Conservation (phyloP, 2,797 vertebrate genomes). For the Coreius guichenoti region DNA sequence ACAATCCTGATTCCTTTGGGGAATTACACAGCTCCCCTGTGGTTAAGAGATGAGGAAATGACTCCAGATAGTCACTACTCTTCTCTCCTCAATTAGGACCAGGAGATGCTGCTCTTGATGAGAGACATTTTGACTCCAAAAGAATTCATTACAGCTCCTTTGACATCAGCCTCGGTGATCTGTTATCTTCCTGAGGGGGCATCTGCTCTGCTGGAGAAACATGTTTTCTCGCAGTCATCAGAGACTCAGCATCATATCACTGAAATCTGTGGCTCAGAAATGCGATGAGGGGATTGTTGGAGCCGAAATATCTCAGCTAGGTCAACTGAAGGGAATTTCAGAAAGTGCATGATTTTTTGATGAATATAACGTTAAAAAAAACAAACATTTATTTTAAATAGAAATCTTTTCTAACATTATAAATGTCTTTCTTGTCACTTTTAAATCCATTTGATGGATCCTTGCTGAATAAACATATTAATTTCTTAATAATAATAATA, state of each 20-base stretch:
- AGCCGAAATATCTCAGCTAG: neutral
- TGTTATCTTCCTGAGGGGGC: neutral
- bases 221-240: slow-evolving; percentile 7
- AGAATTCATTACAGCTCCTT: slow-evolving; percentile 41
- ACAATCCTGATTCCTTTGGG: slow-evolving; percentile 22
- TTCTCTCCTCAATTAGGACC: slow-evolving; percentile 24
- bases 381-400: no score
- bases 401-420: neutral
- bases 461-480: no score
- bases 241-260: neutral
- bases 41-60: slow-evolving; percentile 28
- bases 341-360: neutral
- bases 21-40: slow-evolving; percentile 30
- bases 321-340: neutral
- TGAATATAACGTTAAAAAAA: neutral
- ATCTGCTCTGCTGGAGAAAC: slow-evolving; percentile 3
- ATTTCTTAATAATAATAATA: no score
- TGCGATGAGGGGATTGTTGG: neutral
- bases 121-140: slow-evolving; percentile 43
- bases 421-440: no score
- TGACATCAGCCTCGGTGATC: slow-evolving; percentile 17
- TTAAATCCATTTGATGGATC: no score
- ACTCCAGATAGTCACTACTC: slow-evolving; percentile 27
- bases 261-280: neutral
- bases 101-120: slow-evolving; percentile 23